Base-by-base conservation (phyloP, 2,797 vertebrate genomes). In the Pristis pectinata region DNA sequence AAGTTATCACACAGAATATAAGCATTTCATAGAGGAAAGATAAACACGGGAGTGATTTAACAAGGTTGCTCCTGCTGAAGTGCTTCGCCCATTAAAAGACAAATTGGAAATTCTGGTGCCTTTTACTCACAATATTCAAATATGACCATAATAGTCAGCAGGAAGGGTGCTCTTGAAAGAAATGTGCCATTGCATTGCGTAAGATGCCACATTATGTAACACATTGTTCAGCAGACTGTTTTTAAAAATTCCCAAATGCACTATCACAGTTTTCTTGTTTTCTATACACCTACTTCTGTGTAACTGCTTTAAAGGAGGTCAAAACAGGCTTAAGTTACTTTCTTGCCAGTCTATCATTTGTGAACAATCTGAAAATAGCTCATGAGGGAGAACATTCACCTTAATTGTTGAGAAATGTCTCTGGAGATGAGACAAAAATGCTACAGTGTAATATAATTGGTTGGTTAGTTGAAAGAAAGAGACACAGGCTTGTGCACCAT, bases 381-480 rank as follows among this genome's bases (percentile, higher is more conserved):
- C 70, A 53, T 76, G 70, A 70, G 49, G 92, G 44, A 94, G 72
- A 94, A 94, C 41, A 94, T 56, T 6, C 44, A 93, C 24, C 5
- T 76, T 94, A 94, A 94, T 94, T 94, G 44, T 94, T 56, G 67
- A 53, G 92, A 49, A 93, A 74, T 13, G 67, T 67, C 67, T 93
- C 92, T 93, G 92, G 67, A 94, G 44, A 94, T 53, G 92, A 94
- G 92, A 94, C 41, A 94, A 74, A 94, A 94, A 56, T 49, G 49
- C 72, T 94, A 76, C 44, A 56, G 15, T 19, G 49, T 94, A 94
- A 94, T 93, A 49, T 94, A 94, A 94, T 94, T 94, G 92, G 92
- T 76, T 94, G 92, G 70, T n/a, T 76, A 74, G 15, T 44, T 44
- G n/a, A 93, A 70, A 76, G 22, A 94, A 76, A 67, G 70, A 74